Conservation (phyloP, 2,888 invertebrate genomes). For the Hermodice carunculata region DNA sequence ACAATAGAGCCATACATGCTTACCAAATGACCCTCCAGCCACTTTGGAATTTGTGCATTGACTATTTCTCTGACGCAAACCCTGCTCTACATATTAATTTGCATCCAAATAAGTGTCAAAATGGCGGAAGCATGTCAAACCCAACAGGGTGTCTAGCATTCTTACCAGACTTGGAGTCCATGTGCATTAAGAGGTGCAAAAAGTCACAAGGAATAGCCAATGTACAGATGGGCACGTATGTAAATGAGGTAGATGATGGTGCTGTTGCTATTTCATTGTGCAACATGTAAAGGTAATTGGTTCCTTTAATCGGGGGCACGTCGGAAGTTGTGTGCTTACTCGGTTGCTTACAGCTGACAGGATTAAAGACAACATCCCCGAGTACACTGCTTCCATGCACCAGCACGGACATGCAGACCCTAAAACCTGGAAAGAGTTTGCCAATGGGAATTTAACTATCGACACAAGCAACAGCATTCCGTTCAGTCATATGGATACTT, state of each 20-base stretch:
- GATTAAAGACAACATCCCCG: constrained; percentile 21
- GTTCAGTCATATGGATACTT: constrained; percentile 12
- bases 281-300: constrained; percentile 25
- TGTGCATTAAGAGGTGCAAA: constrained; percentile 5
- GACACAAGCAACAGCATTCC: constrained; percentile 3
- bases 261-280: constrained; percentile 20
- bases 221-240: no score
- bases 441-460: no score
- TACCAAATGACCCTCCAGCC: no score
- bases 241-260: constrained; percentile 19
- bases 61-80: background rate
- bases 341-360: constrained; percentile 17
- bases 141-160: no score
- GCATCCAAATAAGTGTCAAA: no score
- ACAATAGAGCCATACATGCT: constrained; percentile 15
- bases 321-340: constrained; percentile 18
- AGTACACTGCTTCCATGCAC: constrained; percentile 20
- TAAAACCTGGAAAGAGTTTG: no score
- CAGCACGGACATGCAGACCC: no score
- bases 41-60: background rate
- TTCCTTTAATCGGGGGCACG: constrained; percentile 16
- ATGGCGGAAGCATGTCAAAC: no score
- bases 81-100: background rate
- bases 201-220: constrained; percentile 14
- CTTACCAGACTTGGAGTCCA: constrained; percentile 2